phyloP scores from a whole-genome alignment of 2,888 invertebrate species.

The Myopa tessellatipennis region DNA sequence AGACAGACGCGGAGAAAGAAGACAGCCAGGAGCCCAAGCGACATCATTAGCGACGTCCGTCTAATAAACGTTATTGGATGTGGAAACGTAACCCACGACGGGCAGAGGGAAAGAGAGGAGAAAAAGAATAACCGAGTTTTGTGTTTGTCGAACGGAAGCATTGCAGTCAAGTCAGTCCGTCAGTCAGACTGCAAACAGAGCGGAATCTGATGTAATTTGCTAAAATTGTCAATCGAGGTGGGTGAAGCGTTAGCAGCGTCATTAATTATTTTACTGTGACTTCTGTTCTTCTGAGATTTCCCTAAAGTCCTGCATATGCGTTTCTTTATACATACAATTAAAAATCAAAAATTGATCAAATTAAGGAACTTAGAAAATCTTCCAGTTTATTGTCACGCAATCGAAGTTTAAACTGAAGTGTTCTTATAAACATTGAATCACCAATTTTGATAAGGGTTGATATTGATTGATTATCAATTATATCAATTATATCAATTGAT shows the following conservation, averaged over 20 bases:
- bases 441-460: too few relatives aligned
- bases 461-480: too few relatives aligned
- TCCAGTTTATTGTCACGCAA: too few relatives aligned
- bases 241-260: slow-evolving; percentile 49
- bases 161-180: not conserved
- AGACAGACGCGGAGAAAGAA: slow-evolving; percentile 21
- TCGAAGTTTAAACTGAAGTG: too few relatives aligned
- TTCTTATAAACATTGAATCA: too few relatives aligned
- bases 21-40: not conserved
- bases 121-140: not conserved
- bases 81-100: not conserved
- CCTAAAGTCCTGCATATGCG: too few relatives aligned
- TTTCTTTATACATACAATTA: too few relatives aligned
- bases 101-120: not conserved
- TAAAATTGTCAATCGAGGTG: slow-evolving; percentile 57
- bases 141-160: slow-evolving; percentile 17
- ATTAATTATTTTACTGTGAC: slow-evolving; percentile 56
- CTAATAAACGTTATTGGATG: not conserved
- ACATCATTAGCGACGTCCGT: slow-evolving; percentile 32
- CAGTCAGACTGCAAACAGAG: slow-evolving; percentile 2
- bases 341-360: too few relatives aligned
- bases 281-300: not conserved
- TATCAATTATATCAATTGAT: too few relatives aligned
- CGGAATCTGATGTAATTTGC: slow-evolving; percentile 60
- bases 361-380: too few relatives aligned